A percentile compares a stretch with the other conserved stretches of the same genome.
Evolutionary conservation across 2,113 vertebrate species (phyloP).

Genomic region (Hiodon tergisus): DNA sequence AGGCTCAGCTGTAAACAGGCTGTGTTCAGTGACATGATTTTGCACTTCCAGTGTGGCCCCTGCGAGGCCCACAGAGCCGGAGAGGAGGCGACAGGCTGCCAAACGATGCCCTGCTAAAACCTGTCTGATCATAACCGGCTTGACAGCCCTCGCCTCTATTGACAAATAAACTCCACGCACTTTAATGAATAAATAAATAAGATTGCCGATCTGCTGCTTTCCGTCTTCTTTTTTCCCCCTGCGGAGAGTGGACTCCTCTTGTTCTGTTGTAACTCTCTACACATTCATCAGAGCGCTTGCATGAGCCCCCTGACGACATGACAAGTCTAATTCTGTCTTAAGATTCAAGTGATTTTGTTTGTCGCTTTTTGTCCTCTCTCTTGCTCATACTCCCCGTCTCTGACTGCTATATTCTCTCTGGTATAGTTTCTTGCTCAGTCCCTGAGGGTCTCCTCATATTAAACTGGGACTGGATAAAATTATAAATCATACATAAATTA

Average conservation of each 20-base stretch:
- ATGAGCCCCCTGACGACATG: not conserved
- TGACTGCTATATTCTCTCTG: not conserved
- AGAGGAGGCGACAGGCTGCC: conserved; percentile 79
- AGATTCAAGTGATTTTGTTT: not conserved
- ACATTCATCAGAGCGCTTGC: not conserved
- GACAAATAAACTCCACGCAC: conserved; percentile 59
- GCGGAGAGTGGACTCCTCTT: not conserved
- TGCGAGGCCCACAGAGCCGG: conserved; percentile 83
- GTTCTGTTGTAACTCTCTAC: not conserved
- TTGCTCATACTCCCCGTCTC: not conserved
- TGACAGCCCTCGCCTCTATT: conserved; percentile 56
- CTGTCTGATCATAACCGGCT: conserved; percentile 54
- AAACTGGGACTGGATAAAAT: not conserved
- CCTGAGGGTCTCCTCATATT: not conserved
- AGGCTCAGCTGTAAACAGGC: conserved; percentile 86
- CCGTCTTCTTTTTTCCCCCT: not conserved
- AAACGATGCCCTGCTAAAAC: conserved; percentile 68
- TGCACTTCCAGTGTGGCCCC: conserved; percentile 90
- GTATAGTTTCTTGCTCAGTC: not conserved
- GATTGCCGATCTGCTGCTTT: not conserved
- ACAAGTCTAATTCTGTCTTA: not conserved
- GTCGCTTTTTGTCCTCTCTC: not conserved
- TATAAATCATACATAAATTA: not conserved
- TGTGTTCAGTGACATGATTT: conserved; percentile 93
- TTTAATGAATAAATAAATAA: conserved; percentile 26